Evolutionary conservation across 2,888 invertebrate species (phyloP), one percentile per base, ranked within the genome.

Genomic region (Liodrosophila aerea): DNA sequence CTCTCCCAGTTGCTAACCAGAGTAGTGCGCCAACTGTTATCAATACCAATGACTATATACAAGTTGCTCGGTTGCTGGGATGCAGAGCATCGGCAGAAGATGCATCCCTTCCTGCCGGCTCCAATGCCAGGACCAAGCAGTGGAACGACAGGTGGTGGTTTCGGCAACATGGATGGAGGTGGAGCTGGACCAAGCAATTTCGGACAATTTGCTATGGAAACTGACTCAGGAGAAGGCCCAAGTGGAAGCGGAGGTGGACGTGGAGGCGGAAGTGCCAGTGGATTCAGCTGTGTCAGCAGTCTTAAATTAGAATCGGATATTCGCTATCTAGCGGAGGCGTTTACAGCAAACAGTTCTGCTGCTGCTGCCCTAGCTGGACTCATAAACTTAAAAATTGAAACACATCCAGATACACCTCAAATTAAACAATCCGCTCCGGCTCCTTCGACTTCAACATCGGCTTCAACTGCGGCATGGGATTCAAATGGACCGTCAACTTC

Each of bases 21-120:
- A 88, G 94, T 97, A 44, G 92, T 97, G 66, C 97, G 97, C 89
- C 94, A 95, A 87, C 96, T 95, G 78, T 93, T 97, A 82, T 98
- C 97, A n/a, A 96, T 98, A 88, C 98, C 98, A 1, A 93, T 98
- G 49, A 97, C 97, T 4, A 93, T 98, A 90, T 92, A 98, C 64
- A 93, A 96, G 1, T 92, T 98, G 1, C 93, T 98, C n/a, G 94
- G 95, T 86, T 92, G 93, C 51, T 96, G 96, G 96, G 95, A 96
- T 81, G 93, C 94, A 7, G 95, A 95, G 77, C 92, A 93, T 22
- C 90, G 92, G 22, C 91, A 92, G 50, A 92, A 92, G 44, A 59
- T 87, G 58, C 87, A 87, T 34, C 87, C 87, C 0, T 44, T 47
- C 1, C 46, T 60, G 1, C 29, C 50, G 15, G 47, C 58, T 12